Evolutionary conservation across 2,113 vertebrate genomes (phyloP), one percentile per base, ranked within the genome.

Genomic region (Pterocles burchelli): DNA sequence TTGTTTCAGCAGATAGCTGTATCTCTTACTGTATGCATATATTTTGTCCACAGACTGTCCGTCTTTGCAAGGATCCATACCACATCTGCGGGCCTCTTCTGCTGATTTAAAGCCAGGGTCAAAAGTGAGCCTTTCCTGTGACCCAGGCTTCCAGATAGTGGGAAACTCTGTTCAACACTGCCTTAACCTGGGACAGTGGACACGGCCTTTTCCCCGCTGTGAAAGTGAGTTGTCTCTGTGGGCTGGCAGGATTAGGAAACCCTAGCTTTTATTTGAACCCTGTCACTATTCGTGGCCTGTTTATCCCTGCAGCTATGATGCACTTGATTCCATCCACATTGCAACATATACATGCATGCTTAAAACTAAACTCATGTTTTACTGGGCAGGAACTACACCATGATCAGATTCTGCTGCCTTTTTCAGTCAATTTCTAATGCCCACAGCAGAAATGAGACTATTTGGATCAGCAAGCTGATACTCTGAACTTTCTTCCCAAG

Each of bases 121-220:
- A 78, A 98, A 98, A 97, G 98, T 99, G 85, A 98, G 97, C 91
- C 98, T 99, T 79, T 99, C 98, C 80, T 99, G 99, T 94, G 99
- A 99, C 86, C 98, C 99, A 4, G 99, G 99, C 73, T 99, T 99
- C 97, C 99, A 99, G 97, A 98, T 99, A 97, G 98, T 99, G 38
- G 99, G 99, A 84, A 98, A 99, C 92, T 98, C 99, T 16, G 98
- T 99, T 95, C 98, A 99, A 13, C 97, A 98, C 71, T 99, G 99
- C 83, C 98, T 99, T 89, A 99, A 99, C 90, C 98, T 98, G 96
- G 99, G 99, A 96, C 98, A 99, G 78, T 99, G 99, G 99, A 99
- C 98, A 62, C 99, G 99, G 20, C 98, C 99, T 22, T 97, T 99
- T 72, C 99, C 99, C 31, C 98, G 75, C 70, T 99, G 99, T 98